Conservation (phyloP, 2,888 invertebrate genomes). For the Mythimna ferrago region DNA sequence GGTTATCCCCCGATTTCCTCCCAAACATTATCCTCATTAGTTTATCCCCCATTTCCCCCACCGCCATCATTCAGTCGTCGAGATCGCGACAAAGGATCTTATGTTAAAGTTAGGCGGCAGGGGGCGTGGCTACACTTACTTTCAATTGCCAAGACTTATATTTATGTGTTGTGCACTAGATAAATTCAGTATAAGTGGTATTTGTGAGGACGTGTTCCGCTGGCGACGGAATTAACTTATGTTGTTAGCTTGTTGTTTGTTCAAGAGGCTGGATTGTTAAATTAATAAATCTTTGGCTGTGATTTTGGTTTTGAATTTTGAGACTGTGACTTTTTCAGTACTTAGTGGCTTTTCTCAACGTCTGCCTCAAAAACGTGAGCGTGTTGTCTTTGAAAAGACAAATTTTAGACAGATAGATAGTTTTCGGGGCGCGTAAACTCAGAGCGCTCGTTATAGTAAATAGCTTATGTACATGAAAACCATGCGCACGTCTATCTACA, state of each 20-base stretch:
- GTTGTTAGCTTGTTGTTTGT: constrained; percentile 29
- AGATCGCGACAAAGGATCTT: constrained; percentile 71
- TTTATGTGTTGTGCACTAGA: constrained; percentile 83
- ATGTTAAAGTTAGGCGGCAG: constrained; percentile 65
- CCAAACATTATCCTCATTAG: constrained; percentile 64
- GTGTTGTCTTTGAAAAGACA: too few relatives aligned
- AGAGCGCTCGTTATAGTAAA: too few relatives aligned
- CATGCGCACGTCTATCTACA: too few relatives aligned
- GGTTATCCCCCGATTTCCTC: constrained; percentile 62
- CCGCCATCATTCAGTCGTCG: constrained; percentile 62
- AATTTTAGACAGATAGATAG: too few relatives aligned
- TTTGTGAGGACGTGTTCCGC: constrained; percentile 77
- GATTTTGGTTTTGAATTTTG: constrained; percentile 17
- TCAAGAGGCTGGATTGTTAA: constrained; percentile 7
- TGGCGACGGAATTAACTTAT: constrained; percentile 46
- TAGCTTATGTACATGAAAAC: too few relatives aligned
- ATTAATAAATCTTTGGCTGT: neutral
- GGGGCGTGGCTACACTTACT: constrained; percentile 80
- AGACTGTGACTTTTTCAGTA: neutral
- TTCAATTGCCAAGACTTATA: constrained; percentile 79
- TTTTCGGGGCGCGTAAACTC: too few relatives aligned
- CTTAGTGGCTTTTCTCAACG: neutral
- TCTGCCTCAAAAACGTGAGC: neutral
- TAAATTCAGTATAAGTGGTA: constrained; percentile 85
- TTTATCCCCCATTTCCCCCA: constrained; percentile 59